Base-by-base conservation (phyloP, 1,140 invertebrate species). In the Colletes latitarsis region DNA sequence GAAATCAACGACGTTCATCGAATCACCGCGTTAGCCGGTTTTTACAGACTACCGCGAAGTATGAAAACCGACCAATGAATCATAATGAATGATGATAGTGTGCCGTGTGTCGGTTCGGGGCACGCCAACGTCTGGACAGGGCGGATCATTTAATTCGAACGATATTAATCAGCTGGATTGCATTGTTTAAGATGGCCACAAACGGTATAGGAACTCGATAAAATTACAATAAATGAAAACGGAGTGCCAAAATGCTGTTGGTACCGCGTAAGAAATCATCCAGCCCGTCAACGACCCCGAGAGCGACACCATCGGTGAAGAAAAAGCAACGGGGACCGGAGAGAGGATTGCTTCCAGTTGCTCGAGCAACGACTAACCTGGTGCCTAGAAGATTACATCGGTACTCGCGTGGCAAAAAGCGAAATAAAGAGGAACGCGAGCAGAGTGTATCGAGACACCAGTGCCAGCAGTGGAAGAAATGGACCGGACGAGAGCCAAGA, bases 1-100 rank as follows among this genome's bases (percentile, higher is more conserved):
- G 49, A 53, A 81, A 81, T 77, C 66, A 67, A 63, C 77, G 77
- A 73, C 58, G 21, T 71, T 70, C 80, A 68, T 70, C n/a, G 43
- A 64, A 80, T 75, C 46, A 74, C 15, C 49, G 52, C 5, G 58
- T 21, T n/a, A 2, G 6, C 64, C 4, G n/a, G 17, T 66, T 66
- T 66, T 66, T 66, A 21, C n/a, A 19, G 41, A 66, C 64, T 17
- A 15, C 4, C 9, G 43, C 43, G 9, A 41, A 46, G 17, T 58
- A 21, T 19, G n/a, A 58, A 4, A 43, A 1, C 41, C 14, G 14
- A 62, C 60, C 60, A 17, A 62, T 62, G 60, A 39, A 62, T 62
- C 30, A 15, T 30, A 39, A 63, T 63, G 14, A 63, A 30, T 41
- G 14, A 49, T 49, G 49, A 49, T 49, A 58, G 53, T 58, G 57